Conservation (phyloP, 2,888 invertebrate species). For the Trichopoda pennipes region DNA sequence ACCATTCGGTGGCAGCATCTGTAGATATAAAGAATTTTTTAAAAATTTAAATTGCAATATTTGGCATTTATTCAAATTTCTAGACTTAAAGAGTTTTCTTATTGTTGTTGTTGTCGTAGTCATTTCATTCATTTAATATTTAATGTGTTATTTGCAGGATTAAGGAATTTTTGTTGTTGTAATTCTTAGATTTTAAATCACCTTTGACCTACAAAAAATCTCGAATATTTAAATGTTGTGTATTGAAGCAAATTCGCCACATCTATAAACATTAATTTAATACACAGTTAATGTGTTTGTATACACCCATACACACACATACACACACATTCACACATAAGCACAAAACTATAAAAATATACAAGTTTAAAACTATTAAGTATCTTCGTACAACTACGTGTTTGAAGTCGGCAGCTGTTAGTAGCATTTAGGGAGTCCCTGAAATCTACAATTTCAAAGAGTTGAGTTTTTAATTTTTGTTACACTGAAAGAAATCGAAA, state of each 20-base stretch:
- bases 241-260: conserved; percentile 24
- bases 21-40: no score
- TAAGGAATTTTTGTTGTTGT: not conserved
- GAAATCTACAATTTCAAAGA: no score
- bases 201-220: conserved; percentile 42
- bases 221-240: conserved; percentile 45
- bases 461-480: no score
- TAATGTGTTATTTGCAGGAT: conserved; percentile 4
- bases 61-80: not conserved
- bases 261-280: not conserved
- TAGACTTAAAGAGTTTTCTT: not conserved
- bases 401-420: no score
- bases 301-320: not conserved
- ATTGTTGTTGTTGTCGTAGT: not conserved
- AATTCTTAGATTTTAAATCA: conserved; percentile 22
- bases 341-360: not conserved
- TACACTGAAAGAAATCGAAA: no score
- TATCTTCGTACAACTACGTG: no score
- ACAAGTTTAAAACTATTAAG: not conserved
- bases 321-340: not conserved
- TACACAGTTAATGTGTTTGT: not conserved
- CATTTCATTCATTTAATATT: not conserved
- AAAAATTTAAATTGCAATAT: no score
- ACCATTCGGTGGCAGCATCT: no score
- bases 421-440: no score